phyloP scores from a whole-genome alignment of 2,797 vertebrate species.

The Lerista edwardsae region DNA sequence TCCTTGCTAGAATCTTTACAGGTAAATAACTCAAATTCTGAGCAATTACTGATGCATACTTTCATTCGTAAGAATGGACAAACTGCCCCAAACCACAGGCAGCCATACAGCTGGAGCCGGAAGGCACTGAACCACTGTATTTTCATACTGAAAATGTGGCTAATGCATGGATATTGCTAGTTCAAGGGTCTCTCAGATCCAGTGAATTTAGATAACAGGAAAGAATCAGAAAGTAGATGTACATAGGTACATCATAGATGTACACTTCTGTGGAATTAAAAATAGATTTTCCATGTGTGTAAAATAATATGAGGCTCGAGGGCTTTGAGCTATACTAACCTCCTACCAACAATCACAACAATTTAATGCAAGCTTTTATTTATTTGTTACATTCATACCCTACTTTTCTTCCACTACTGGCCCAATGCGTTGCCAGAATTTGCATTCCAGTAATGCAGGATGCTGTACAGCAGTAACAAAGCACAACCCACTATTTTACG shows the following conservation, averaged over 20 bases:
- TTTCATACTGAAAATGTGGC: background rate
- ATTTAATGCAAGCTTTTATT: background rate
- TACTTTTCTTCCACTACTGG: background rate
- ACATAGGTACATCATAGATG: background rate
- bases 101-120: background rate
- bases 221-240: background rate
- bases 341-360: background rate
- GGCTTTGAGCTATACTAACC: background rate
- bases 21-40: slow-evolving; percentile 46
- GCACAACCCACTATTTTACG: no score
- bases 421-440: no score
- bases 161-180: background rate
- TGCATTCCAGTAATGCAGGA: no score
- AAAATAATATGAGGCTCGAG: background rate
- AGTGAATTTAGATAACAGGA: background rate
- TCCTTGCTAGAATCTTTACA: slow-evolving; percentile 37
- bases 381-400: background rate
- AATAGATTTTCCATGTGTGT: background rate
- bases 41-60: slow-evolving; percentile 31
- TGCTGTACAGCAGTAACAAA: no score
- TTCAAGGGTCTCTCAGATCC: background rate
- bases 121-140: background rate
- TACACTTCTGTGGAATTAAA: background rate
- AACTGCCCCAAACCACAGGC: background rate
- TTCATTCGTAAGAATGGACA: background rate